Conservation (phyloP, 2,797 vertebrate genomes). For the Semaprochilodus insignis region DNA sequence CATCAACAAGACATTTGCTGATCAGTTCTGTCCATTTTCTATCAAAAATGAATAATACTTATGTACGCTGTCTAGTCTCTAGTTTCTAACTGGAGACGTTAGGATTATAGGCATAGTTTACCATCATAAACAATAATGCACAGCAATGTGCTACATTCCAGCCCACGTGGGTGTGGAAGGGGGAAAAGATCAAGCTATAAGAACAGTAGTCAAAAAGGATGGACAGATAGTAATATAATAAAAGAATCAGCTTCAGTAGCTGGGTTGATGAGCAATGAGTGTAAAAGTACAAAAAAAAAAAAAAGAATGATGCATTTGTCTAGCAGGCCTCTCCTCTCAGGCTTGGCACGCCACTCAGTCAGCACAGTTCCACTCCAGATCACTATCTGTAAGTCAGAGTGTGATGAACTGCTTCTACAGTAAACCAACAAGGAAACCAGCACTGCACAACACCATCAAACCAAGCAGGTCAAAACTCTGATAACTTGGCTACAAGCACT, state of each 20-base stretch:
- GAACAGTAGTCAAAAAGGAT: neutral
- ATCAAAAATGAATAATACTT: too few species aligned
- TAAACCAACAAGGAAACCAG: neutral
- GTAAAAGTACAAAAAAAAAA: neutral
- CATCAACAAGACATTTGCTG: neutral
- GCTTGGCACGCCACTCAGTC: neutral
- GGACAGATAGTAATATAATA: neutral
- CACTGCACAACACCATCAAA: neutral
- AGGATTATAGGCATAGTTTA: neutral
- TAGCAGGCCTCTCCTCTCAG: neutral
- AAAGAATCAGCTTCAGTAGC: neutral
- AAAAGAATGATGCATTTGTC: neutral
- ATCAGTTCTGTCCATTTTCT: neutral
- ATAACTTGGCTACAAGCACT: neutral
- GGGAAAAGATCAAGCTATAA: neutral
- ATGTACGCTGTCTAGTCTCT: neutral
- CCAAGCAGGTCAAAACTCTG: neutral
- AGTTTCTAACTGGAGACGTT: neutral
- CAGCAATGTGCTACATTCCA: neutral
- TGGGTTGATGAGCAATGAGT: neutral
- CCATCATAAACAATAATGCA: neutral
- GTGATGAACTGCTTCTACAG: neutral
- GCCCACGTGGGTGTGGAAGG: slow-evolving; percentile 35
- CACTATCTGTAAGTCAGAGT: neutral
- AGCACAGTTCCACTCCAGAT: neutral